Evolutionary conservation across 53 echinoderm and acorn worm genomes (phyloP).

Genomic region (Patiria pectinifera): DNA sequence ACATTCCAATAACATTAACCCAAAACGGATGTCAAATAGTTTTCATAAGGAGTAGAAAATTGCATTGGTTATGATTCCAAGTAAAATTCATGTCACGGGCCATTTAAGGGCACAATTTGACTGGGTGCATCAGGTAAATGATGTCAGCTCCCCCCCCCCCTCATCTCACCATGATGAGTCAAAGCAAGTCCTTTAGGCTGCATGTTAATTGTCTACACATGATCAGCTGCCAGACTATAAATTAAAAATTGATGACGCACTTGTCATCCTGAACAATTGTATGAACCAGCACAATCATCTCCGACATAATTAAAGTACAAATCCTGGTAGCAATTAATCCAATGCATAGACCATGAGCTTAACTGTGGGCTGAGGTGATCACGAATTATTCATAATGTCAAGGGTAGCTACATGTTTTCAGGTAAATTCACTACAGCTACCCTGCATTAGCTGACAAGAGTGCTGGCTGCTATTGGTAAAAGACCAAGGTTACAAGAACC

Average conservation of each 20-base stretch:
- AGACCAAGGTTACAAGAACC: background rate
- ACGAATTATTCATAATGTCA: background rate
- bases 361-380: background rate
- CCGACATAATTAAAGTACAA: background rate
- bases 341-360: background rate
- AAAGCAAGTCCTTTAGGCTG: background rate
- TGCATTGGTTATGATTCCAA: no score
- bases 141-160: no score
- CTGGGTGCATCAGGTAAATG: no score
- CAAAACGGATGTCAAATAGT: no score
- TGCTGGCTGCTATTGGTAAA: background rate
- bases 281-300: background rate
- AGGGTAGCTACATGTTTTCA: background rate
- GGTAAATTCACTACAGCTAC: background rate
- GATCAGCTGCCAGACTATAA: background rate
- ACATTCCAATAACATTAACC: no score
- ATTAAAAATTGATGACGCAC: background rate
- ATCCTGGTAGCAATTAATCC: background rate
- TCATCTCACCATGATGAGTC: background rate
- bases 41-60: no score
- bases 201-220: background rate
- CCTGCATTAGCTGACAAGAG: background rate
- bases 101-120: no score
- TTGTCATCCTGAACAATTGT: background rate
- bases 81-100: no score